Evolutionary conservation across 2,113 vertebrate genomes (phyloP), one percentile per base, ranked within the genome.

Genomic region (Cyprinodon variegatus): DNA sequence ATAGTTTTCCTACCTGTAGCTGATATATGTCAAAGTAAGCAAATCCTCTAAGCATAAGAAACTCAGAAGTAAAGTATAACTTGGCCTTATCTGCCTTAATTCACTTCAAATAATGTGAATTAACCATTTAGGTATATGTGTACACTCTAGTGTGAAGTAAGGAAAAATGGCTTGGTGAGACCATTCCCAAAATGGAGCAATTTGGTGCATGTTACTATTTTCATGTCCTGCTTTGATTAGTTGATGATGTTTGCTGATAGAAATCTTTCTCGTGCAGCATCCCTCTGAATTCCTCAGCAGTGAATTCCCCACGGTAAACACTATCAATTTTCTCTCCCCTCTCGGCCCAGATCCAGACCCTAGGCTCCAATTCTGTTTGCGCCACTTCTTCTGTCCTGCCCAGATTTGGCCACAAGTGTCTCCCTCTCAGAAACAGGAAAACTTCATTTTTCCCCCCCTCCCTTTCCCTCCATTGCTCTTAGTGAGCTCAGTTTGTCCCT

Each of bases 301-400:
- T 73, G 83, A 86, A 87, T 86, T 87, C 89, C 68, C 17, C 38
- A 85, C 81, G 65, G 77, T 94, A 94, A 95, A 94, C 94, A 93
- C 83, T 20, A 93, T 94, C 59, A 93, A 92, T 92, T 83, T 41
- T 64, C 65, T 60, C 61, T 81, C 68, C 46, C 68, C 75, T 73
- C 81, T 70, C 20, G 74, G 90, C 78, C 2, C 4, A 3, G 72
- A 39, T 89, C 91, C 91, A 94, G 88, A 85, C 39, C 46, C 45
- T n/a, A 14, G 61, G 59, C 64, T 74, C 68, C 70, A 15, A 71
- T 36, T 65, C 73, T 87, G 84, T 89, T 90, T 83, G 88, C 68
- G 68, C 63, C 77, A 2, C 81, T 88, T 87, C 77, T 89, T 87
- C 72, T 66, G 87, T 89, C 87, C 87, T 93, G 86, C 91, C 90